Evolutionary conservation across 2,888 invertebrate genomes (phyloP).

Genomic region (Heteromyza rotundicornis): DNA sequence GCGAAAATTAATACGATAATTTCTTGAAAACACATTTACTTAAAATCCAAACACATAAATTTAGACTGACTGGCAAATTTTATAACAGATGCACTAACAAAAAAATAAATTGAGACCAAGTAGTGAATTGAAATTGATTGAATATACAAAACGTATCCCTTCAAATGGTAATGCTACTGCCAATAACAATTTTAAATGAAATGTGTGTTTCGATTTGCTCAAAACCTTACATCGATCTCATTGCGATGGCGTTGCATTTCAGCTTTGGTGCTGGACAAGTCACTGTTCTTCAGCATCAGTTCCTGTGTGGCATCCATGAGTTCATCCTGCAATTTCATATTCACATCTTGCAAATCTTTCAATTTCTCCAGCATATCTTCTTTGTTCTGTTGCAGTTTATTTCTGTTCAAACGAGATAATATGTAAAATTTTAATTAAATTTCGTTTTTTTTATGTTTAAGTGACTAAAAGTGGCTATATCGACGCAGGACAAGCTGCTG

Average conservation of each 20-base stretch:
- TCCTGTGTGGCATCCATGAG: constrained; percentile 66
- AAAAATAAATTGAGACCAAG: neutral
- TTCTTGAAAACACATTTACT: too few species aligned
- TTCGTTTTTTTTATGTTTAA: too few species aligned
- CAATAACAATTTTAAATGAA: too few species aligned
- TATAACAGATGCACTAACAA: too few species aligned
- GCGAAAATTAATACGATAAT: too few species aligned
- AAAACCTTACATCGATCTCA: constrained; percentile 67
- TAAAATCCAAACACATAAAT: too few species aligned
- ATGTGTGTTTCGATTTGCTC: constrained; percentile 21
- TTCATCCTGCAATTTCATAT: constrained; percentile 65
- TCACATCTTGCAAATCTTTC: constrained; percentile 67
- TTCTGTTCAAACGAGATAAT: constrained; percentile 41
- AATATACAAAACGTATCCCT: neutral
- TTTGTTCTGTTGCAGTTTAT: constrained; percentile 61
- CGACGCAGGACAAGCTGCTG: too few species aligned
- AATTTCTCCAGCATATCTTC: constrained; percentile 64
- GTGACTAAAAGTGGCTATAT: too few species aligned
- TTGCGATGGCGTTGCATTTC: constrained; percentile 67
- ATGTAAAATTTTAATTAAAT: neutral
- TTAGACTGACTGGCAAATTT: too few species aligned
- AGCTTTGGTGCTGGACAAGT: constrained; percentile 64
- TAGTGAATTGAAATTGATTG: neutral
- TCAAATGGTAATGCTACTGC: too few species aligned
- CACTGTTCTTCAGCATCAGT: constrained; percentile 64